Evolutionary conservation across 2,888 invertebrate genomes (phyloP), one percentile per base, ranked within the genome.

Genomic region (Drosophila meridiana): DNA sequence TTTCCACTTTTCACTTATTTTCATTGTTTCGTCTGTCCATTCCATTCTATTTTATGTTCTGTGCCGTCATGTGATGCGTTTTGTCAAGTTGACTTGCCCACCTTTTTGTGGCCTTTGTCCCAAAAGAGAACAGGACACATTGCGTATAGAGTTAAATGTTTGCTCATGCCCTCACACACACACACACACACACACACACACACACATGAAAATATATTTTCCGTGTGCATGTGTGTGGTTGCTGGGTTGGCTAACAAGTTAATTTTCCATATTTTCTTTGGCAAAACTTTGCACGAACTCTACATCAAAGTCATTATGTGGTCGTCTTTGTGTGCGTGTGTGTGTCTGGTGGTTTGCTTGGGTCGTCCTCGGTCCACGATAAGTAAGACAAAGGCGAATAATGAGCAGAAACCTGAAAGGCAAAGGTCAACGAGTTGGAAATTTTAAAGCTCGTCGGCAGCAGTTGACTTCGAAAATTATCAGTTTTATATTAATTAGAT

Each of bases 201-300:
- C 59, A 40, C 57, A 67, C 38, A 57, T 32, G 59, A 56, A n/a
- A 57, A 76, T 80, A 64, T 80, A 66, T 52, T 76, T 47, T 69
- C 43, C 36, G 57, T 75, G 58, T 63, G 57, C 64, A 69, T 79
- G 80, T 82, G 73, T 79, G 76, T 40, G 82, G 67, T 71, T 71
- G 63, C 65, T 60, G 75, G 75, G 40, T 72, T 58, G 90, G 90
- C 77, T 78, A 87, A 90, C 87, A 87, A 87, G 87, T 87, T 87
- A 90, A 90, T 87, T 87, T 87, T 84, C 82, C 89, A 86, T 86
- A 86, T 87, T 87, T 87, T 87, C 87, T 87, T 87, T 90, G 70
- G 63, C 36, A 73, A 88, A 87, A 85, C 86, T 89, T 89, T 83
- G 53, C 55, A 53, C 57, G 58, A 78, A 71, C 59, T 82, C 68